Evolutionary conservation across 2,888 invertebrate genomes (phyloP).

Genomic region (Rhodophaea formosa): DNA sequence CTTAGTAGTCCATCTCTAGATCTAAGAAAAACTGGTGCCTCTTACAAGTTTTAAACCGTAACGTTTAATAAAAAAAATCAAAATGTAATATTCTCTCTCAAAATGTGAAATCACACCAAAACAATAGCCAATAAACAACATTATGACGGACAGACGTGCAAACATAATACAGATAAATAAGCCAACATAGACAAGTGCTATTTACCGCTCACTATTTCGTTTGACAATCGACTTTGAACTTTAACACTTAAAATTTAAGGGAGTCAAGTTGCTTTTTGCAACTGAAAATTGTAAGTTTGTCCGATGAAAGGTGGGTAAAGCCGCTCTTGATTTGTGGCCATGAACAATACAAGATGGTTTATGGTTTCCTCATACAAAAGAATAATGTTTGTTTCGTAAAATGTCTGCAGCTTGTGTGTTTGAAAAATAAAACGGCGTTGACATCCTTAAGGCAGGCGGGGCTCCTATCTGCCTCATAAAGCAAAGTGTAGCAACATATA

Average conservation of each 20-base stretch:
- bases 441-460: not conserved
- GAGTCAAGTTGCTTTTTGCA: constrained; percentile 20
- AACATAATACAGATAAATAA: constrained; percentile 42
- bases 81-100: constrained; percentile 23
- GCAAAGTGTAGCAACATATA: too few species aligned
- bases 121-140: constrained; percentile 64
- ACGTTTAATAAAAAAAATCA: too few species aligned
- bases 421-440: constrained; percentile 7
- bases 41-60: too few species aligned
- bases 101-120: constrained; percentile 29
- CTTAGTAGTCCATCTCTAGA: too few species aligned
- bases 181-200: constrained; percentile 37
- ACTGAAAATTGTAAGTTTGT: constrained; percentile 33
- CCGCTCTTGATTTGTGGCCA: constrained; percentile 67
- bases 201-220: constrained; percentile 10
- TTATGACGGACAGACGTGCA: constrained; percentile 55
- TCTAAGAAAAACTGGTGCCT: too few species aligned
- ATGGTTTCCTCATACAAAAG: constrained; percentile 65
- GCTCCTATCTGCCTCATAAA: too few species aligned
- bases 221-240: constrained; percentile 22
- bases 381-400: constrained; percentile 42
- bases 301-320: constrained; percentile 49
- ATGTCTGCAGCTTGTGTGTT: constrained; percentile 26
- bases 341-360: constrained; percentile 64
- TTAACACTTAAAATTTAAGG: constrained; percentile 26